Base-by-base conservation (phyloP, 2,113 vertebrate species). In the Lepidothrix coronata region DNA sequence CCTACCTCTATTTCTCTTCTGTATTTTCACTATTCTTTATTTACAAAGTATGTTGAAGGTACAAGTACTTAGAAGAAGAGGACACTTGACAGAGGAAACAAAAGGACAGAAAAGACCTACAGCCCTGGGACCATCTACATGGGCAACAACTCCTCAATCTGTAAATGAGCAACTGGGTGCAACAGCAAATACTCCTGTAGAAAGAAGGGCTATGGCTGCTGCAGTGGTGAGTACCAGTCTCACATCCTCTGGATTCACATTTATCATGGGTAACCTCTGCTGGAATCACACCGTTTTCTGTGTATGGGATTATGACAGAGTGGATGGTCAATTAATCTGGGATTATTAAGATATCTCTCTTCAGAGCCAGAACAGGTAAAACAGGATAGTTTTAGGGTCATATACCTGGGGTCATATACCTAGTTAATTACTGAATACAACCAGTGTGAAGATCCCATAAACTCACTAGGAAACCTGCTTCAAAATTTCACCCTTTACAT, bases 1-100 rank as follows among this genome's bases (percentile, higher is more conserved):
- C 62, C 22, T 58, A 30, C 16, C 31, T 81, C 39, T 71, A 11
- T 41, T 58, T 44, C 21, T 43, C 4, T 35, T 52, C 23, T 24
- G 4, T 31, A 31, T 39, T 74, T 85, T 57, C 49, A 39, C n/a
- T 23, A 25, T 58, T 9, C 7, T 17, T 41, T 27, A 25, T 65
- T n/a, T 27, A 1, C 2, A 12, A 67, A 67, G 12, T n/a, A 31
- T 44, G 23, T 49, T 65, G 17, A 86, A 61, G 19, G 33, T 55
- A 20, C 10, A 59, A 48, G 19, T 37, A 11, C 70, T 57, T 15
- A 55, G 49, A 76, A 71, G 49, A 68, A n/a, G 23, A 55, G 35
- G 30, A 48, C 4, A 1, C 12, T 37, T 27, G n/a, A 19, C 1
- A 0, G 31, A 19, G 14, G 27, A 14, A 48, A 80, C 5, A 74